phyloP scores from a whole-genome alignment of 1,140 invertebrate species.

The Tyrophagus putrescentiae region DNA sequence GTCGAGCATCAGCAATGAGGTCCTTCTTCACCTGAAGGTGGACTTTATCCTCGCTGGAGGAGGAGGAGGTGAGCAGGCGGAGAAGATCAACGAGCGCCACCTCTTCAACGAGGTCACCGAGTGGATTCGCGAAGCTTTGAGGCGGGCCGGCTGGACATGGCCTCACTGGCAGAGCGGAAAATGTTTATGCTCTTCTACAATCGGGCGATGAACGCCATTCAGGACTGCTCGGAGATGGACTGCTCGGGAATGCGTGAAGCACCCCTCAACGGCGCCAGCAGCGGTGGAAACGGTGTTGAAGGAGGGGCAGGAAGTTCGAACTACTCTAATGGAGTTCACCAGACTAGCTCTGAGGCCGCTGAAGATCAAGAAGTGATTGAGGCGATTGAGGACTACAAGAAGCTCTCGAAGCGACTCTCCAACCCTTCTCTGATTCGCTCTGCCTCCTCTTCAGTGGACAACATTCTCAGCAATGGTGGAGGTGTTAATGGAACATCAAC shows the following conservation, averaged over 20 bases:
- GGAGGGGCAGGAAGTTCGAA: too few relatives aligned
- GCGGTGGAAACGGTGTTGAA: too few relatives aligned
- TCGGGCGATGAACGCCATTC: constrained; percentile 51
- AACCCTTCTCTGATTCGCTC: constrained; percentile 16
- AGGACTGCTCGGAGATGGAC: constrained; percentile 58
- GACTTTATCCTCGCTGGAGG: constrained; percentile 47
- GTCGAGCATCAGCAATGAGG: constrained; percentile 38
- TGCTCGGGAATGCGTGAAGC: too few relatives aligned
- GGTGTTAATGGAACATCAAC: too few relatives aligned
- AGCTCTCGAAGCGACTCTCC: constrained; percentile 34
- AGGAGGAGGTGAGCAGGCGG: constrained; percentile 46
- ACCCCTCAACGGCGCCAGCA: too few relatives aligned
- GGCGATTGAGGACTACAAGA: constrained; percentile 64
- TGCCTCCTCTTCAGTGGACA: neutral
- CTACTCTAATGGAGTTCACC: constrained; percentile 43
- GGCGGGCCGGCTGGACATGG: constrained; percentile 37
- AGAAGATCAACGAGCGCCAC: constrained; percentile 35
- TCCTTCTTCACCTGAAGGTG: constrained; percentile 47
- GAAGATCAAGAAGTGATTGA: constrained; percentile 60
- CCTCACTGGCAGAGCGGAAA: constrained; percentile 42
- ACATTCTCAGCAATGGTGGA: too few relatives aligned
- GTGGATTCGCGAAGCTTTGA: constrained; percentile 46
- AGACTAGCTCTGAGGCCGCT: too few relatives aligned
- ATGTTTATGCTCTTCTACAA: constrained; percentile 61
- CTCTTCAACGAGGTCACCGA: constrained; percentile 50